These are phyloP conservation scores for Metopia argyrocephala DNA, from an alignment of 2,888 invertebrate genomes.

Conservation along the genomic window DNA sequence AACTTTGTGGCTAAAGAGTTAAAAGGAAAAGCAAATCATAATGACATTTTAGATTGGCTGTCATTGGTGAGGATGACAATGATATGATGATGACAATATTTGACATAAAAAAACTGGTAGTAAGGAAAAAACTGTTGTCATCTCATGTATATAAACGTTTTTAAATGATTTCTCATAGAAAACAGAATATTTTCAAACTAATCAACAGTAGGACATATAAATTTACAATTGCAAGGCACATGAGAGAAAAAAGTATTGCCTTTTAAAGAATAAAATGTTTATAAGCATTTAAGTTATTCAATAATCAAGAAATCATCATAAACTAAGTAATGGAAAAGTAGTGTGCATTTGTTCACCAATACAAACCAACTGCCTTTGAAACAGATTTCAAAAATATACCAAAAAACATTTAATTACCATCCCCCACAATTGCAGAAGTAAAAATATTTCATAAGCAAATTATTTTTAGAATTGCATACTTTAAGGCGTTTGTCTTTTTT, in stretches of 20 bases:
- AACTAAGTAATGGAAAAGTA: too few relatives aligned
- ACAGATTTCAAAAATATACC: too few relatives aligned
- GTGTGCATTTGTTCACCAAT: too few relatives aligned
- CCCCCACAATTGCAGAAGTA: too few relatives aligned
- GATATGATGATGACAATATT: background rate
- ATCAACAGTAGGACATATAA: background rate
- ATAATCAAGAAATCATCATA: too few relatives aligned
- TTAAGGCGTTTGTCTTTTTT: too few relatives aligned
- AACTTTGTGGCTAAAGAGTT: background rate
- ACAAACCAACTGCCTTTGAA: too few relatives aligned
- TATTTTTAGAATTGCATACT: too few relatives aligned
- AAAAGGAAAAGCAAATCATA: background rate
- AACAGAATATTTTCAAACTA: background rate
- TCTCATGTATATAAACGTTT: background rate
- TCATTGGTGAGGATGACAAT: conserved; percentile 1
- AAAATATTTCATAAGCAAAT: too few relatives aligned
- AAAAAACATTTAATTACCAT: too few relatives aligned
- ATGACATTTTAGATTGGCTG: background rate
- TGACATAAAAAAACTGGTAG: background rate
- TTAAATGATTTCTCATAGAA: background rate
- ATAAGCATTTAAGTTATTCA: too few relatives aligned
- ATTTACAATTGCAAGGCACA: background rate
- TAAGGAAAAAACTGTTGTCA: background rate
- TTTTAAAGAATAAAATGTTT: background rate
- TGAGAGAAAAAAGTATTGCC: background rate